Evolutionary conservation across 2,888 invertebrate species (phyloP).

Genomic region (Ectobius pallidus): DNA sequence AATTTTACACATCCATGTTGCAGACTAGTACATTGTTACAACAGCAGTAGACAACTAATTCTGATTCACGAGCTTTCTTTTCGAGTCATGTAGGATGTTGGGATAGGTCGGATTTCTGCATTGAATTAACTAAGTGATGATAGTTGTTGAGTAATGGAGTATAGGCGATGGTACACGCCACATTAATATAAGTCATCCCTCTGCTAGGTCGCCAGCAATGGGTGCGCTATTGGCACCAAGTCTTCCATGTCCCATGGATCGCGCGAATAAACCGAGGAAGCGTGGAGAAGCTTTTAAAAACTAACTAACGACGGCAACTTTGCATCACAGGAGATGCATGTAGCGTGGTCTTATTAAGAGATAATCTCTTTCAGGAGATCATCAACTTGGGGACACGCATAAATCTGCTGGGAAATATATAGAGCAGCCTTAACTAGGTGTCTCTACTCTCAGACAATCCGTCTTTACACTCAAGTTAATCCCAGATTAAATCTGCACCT

Average conservation of each 20-base stretch:
- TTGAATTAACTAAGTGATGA: not conserved
- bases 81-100: too few species aligned
- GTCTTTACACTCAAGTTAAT: too few species aligned
- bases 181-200: not conserved
- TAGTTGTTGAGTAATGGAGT: not conserved
- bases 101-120: too few species aligned
- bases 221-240: conserved; percentile 15
- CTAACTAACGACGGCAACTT: not conserved
- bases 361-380: not conserved
- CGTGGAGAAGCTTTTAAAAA: not conserved
- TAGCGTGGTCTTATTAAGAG: not conserved
- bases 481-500: too few species aligned
- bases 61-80: too few species aligned
- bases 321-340: not conserved
- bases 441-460: too few species aligned
- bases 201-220: not conserved
- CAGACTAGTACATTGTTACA: too few species aligned
- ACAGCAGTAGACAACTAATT: too few species aligned
- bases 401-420: not conserved
- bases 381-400: not conserved
- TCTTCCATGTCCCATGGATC: not conserved
- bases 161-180: not conserved
- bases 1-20: too few species aligned
- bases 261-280: not conserved
- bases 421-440: not conserved